phyloP scores from a whole-genome alignment of 1,140 invertebrate genomes.

The Steinernema khuongi region DNA sequence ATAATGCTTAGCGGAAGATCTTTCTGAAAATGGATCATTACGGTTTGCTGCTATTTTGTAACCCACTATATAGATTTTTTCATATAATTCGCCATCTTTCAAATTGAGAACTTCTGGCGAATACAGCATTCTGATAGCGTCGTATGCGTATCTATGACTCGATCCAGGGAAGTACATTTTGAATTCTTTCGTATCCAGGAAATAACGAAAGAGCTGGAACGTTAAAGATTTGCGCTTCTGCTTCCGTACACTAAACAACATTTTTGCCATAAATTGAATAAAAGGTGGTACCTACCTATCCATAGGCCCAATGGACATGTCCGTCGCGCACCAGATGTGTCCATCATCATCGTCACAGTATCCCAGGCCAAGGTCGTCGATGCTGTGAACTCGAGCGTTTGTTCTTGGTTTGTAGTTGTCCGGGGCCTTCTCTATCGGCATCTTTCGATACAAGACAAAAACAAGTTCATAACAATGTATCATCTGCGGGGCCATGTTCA shows the following conservation, averaged over 20 bases:
- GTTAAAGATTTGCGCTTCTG: background rate
- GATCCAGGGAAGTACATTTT: background rate
- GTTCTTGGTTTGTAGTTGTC: background rate
- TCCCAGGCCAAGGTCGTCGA: background rate
- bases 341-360: background rate
- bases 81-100: too few relatives aligned
- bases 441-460: background rate
- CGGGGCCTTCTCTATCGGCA: background rate
- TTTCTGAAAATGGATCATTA: too few relatives aligned
- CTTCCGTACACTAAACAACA: too few relatives aligned
- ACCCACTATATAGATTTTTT: too few relatives aligned
- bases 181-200: background rate
- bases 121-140: background rate
- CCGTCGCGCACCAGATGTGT: background rate
- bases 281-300: too few relatives aligned
- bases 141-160: background rate
- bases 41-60: too few relatives aligned
- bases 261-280: too few relatives aligned
- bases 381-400: background rate
- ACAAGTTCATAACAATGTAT: background rate
- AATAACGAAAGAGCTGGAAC: background rate
- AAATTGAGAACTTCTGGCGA: background rate
- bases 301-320: background rate
- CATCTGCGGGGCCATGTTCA: background rate
- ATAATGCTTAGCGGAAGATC: too few relatives aligned